Evolutionary conservation across 1,140 invertebrate genomes (phyloP).

Genomic region (Aphelinus certus): DNA sequence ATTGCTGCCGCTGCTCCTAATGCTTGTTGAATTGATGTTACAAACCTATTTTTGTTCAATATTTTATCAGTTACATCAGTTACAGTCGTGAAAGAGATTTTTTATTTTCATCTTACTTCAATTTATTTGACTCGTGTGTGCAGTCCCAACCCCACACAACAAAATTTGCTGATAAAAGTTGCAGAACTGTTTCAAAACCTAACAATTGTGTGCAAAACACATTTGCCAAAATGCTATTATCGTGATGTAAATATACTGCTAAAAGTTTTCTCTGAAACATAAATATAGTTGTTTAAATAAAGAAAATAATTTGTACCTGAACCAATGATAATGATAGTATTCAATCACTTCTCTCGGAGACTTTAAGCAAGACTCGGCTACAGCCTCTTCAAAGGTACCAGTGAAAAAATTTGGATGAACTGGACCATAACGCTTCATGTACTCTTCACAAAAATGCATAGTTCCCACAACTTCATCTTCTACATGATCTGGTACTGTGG

Average conservation of each 20-base stretch:
- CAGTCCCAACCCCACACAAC: constrained; percentile 96
- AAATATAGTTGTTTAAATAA: constrained; percentile 44
- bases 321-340: constrained; percentile 25
- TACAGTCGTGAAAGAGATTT: constrained; percentile 3
- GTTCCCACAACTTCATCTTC: constrained; percentile 88
- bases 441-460: constrained; percentile 86
- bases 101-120: constrained; percentile 69
- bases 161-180: constrained; percentile 88
- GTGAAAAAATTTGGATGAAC: constrained; percentile 90
- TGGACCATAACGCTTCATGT: constrained; percentile 81
- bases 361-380: constrained; percentile 86
- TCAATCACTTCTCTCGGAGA: constrained; percentile 83
- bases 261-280: constrained; percentile 85
- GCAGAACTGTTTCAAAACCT: constrained; percentile 88
- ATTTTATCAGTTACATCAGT: background rate
- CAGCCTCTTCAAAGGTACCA: constrained; percentile 87
- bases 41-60: constrained; percentile 67
- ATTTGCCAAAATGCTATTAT: constrained; percentile 91
- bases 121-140: constrained; percentile 85
- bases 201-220: constrained; percentile 95
- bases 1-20: constrained; percentile 73
- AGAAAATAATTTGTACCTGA: background rate
- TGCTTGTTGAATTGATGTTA: constrained; percentile 72
- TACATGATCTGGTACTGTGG: constrained; percentile 84
- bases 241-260: constrained; percentile 94